phyloP scores from a whole-genome alignment of 2,113 vertebrate species.

The Psephotus haematonotus region DNA sequence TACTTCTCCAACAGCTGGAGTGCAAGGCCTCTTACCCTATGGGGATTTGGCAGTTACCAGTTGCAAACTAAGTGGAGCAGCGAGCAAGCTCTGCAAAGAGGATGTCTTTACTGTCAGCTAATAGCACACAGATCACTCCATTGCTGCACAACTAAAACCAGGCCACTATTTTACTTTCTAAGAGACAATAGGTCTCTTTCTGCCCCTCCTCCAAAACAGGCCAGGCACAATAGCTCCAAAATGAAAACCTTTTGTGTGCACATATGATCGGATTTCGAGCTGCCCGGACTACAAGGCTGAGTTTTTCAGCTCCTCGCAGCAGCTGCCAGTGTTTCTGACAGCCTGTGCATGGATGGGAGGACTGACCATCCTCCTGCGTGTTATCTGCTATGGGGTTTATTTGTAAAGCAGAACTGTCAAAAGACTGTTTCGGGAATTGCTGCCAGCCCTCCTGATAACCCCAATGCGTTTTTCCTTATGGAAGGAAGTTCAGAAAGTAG shows the following conservation, averaged over 20 bases:
- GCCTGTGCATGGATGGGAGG: background rate
- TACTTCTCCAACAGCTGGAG: constrained; percentile 62
- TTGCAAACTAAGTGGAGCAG: constrained; percentile 39
- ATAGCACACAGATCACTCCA: constrained; percentile 21
- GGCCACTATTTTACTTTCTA: constrained; percentile 32
- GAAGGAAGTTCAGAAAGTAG: constrained; percentile 57
- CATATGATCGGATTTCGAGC: constrained; percentile 28
- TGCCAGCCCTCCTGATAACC: constrained; percentile 35
- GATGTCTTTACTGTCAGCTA: constrained; percentile 44
- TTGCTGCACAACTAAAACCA: constrained; percentile 54
- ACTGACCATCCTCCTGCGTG: background rate
- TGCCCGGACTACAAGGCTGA: constrained; percentile 29
- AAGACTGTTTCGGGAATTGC: constrained; percentile 11
- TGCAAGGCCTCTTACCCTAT: constrained; percentile 53
- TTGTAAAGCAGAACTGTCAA: background rate
- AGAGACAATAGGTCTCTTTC: constrained; percentile 52
- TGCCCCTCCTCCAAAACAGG: constrained; percentile 40
- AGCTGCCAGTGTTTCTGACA: constrained; percentile 47
- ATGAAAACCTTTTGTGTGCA: constrained; percentile 60
- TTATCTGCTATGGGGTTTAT: background rate
- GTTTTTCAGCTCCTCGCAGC: constrained; percentile 33
- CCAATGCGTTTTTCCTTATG: background rate
- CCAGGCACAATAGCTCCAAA: constrained; percentile 59
- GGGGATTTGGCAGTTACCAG: constrained; percentile 62
- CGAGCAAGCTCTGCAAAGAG: constrained; percentile 32